Conservation (phyloP, 2,113 vertebrate genomes). For the Addax nasomaculatus region DNA sequence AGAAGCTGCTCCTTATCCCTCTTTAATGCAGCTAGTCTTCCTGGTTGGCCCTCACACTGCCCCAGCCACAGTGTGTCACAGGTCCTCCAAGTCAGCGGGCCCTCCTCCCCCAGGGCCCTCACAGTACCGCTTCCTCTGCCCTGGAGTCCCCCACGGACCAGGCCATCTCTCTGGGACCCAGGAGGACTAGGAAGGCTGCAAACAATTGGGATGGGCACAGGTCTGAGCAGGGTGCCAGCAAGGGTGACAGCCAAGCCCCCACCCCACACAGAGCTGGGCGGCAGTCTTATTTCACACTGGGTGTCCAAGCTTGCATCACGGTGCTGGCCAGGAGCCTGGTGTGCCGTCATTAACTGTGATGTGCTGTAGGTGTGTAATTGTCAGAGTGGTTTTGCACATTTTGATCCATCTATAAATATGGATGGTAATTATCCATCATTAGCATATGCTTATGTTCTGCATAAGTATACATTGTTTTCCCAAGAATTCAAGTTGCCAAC, state of each 20-base stretch:
- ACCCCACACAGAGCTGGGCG: neutral
- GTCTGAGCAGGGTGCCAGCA: rapidly evolving
- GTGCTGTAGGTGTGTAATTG: neutral
- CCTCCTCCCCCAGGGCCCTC: neutral
- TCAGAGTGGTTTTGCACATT: neutral
- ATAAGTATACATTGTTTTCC: neutral
- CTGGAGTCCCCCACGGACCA: rapidly evolving
- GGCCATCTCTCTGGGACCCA: neutral
- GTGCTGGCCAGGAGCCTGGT: neutral
- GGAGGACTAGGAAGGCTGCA: neutral
- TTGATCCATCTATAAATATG: constrained; percentile 29
- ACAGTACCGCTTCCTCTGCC: neutral
- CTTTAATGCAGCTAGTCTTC: too few relatives aligned
- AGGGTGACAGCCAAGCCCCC: neutral
- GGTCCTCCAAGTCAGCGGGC: neutral
- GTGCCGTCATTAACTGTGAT: neutral
- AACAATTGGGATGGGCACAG: rapidly evolving
- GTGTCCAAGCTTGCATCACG: rapidly evolving
- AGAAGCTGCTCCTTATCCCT: neutral
- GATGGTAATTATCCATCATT: constrained; percentile 48
- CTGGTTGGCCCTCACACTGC: rapidly evolving
- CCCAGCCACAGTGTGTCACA: neutral
- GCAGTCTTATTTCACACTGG: rapidly evolving
- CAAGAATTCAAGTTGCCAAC: neutral
- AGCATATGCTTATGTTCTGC: constrained; percentile 26